Evolutionary conservation across 1,140 invertebrate genomes (phyloP).

Genomic region (Euglossa dilemma): DNA sequence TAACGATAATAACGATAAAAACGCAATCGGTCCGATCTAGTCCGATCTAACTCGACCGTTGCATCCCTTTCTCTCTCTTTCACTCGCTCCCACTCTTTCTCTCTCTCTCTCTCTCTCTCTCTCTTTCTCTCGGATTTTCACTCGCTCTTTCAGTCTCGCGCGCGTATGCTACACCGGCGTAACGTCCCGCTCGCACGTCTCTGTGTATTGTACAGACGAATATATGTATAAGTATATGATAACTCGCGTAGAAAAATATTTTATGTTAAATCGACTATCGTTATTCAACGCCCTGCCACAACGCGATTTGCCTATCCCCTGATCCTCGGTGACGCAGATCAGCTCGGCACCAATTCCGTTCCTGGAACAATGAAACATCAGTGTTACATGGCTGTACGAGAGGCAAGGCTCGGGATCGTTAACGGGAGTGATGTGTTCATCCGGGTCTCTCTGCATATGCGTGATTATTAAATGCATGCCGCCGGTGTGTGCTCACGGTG

Average conservation of each 20-base stretch:
- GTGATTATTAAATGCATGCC: too few relatives aligned
- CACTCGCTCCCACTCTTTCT: too few relatives aligned
- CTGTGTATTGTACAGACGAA: constrained; percentile 25
- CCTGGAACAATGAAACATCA: constrained; percentile 72
- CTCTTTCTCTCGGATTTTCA: too few relatives aligned
- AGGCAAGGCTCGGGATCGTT: background rate
- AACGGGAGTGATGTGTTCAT: background rate
- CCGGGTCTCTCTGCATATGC: too few relatives aligned
- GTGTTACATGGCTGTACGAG: too few relatives aligned
- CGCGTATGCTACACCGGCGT: background rate
- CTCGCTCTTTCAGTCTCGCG: too few relatives aligned
- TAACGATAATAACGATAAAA: constrained; percentile 14
- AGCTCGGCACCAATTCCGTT: constrained; percentile 79
- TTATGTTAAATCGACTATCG: constrained; percentile 59
- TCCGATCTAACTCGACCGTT: too few relatives aligned
- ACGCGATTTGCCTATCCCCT: constrained; percentile 60
- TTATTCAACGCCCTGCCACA: constrained; percentile 39
- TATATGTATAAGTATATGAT: constrained; percentile 43
- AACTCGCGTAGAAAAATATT: constrained; percentile 66
- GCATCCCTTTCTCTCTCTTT: too few relatives aligned
- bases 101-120: too few relatives aligned
- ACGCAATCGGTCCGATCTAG: too few relatives aligned
- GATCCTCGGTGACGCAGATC: constrained; percentile 63
- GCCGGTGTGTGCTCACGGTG: too few relatives aligned
- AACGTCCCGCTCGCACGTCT: background rate